Conservation (phyloP, 2,113 vertebrate genomes). For the Neopipo cinnamomea region DNA sequence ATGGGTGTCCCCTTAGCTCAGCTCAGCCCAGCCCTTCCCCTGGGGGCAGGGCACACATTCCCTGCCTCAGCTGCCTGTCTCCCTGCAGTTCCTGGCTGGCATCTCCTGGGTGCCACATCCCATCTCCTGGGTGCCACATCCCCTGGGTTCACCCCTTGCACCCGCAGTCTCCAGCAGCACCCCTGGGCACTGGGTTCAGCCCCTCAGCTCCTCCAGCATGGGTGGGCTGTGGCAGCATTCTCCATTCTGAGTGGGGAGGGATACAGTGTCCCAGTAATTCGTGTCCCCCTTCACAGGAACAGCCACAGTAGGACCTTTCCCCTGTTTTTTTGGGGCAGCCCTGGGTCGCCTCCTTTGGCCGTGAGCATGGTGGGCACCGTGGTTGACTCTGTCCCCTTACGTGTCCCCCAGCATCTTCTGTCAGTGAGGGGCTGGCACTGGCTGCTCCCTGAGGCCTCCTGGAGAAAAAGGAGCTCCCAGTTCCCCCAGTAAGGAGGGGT, state of each 20-base stretch:
- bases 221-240: background rate
- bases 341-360: background rate
- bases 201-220: fast-evolving
- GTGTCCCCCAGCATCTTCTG: background rate
- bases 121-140: fast-evolving
- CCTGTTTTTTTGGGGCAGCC: background rate
- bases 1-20: background rate
- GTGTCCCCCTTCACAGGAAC: fast-evolving
- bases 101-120: fast-evolving
- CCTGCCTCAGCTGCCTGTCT: background rate
- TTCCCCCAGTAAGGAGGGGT: background rate
- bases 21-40: background rate
- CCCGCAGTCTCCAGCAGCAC: fast-evolving
- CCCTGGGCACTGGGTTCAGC: fast-evolving
- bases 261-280: fast-evolving
- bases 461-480: background rate
- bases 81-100: fast-evolving
- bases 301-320: background rate
- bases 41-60: fast-evolving
- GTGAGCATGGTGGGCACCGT: fast-evolving
- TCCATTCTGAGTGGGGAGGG: background rate
- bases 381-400: background rate
- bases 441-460: background rate
- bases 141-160: too few relatives aligned
- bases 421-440: fast-evolving